Evolutionary conservation across 1,140 invertebrate species (phyloP), one percentile per base, ranked within the genome.

Genomic region (Sipha flava): DNA sequence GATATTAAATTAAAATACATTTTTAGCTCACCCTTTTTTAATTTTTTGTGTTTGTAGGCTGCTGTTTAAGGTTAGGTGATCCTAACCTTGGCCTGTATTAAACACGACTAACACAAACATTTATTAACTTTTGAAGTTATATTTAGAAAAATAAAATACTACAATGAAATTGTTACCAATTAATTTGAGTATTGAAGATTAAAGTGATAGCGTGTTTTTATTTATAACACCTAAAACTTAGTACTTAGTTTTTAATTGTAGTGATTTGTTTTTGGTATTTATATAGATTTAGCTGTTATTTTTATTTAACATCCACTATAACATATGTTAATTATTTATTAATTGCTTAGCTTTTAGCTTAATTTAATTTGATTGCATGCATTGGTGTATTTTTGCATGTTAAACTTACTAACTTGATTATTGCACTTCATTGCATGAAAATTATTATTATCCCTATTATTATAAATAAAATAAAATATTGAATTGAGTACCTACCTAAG

Each of bases 11-110:
- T 14, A 26, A 29, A 43, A n/a, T n/a, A n/a, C n/a, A n/a, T 16
- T 68, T 29, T 34, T 54, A 34, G 70, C 49, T 77, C 73, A 77
- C 73, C 52, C 73, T 77, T 77, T 77, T 75, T 54, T 37, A 34
- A 52, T 34, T 54, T 21, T 70, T 70, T 47, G 40, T 45, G 45
- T 59, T 29, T 66, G 37, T 34, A 73, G 10, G 49, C 52, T 43
- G 47, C 45, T 75, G n/a, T 57, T 40, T 37, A 77, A 77, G 73
- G 73, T 77, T 77, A 57, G 73, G 73, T 57, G 52, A 77, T 26
- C 73, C 73, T 77, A 59, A 77, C 73, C 73, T 77, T 59, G 23
- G 23, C 47, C 37, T 18, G 1, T 70, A 70, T 70, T 47, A 70
- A 70, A 47, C 66, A 70, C 43, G 66, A 70, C 66, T 70, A 70